Conservation (phyloP, 2,113 vertebrate genomes). For the Myocastor coypus region DNA sequence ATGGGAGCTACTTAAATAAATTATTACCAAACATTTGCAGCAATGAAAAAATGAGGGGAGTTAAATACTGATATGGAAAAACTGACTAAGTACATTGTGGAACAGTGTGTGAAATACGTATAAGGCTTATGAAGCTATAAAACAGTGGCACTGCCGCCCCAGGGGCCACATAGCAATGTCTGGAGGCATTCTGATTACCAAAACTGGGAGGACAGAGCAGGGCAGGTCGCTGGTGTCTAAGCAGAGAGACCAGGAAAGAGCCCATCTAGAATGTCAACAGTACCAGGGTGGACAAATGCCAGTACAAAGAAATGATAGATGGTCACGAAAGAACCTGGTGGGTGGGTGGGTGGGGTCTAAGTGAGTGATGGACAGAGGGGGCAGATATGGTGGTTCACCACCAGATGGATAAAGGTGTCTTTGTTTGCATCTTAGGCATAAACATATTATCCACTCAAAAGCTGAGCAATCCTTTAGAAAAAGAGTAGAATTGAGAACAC, state of each 20-base stretch:
- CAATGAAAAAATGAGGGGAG: neutral
- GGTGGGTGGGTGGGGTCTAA: too few relatives aligned
- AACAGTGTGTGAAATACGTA: too few relatives aligned
- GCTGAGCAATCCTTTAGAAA: neutral
- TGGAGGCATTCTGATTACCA: neutral
- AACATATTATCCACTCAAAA: neutral
- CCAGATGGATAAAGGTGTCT: neutral
- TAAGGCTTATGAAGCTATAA: neutral
- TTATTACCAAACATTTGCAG: neutral
- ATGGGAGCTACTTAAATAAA: neutral
- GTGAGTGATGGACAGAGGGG: neutral
- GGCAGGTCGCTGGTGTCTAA: neutral
- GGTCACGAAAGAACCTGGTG: neutral
- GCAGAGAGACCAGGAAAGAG: neutral
- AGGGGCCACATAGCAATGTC: neutral
- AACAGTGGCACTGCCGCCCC: neutral
- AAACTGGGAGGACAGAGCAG: neutral
- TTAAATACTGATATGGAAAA: neutral
- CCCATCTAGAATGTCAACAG: neutral
- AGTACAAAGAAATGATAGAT: neutral
- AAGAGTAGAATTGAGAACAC: neutral
- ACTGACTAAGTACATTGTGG: neutral
- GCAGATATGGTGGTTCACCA: neutral
- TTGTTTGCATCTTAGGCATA: neutral
- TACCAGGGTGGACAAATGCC: neutral